Base-by-base conservation (phyloP, 2,113 vertebrate species). In the Genyomyrus donnyi region DNA sequence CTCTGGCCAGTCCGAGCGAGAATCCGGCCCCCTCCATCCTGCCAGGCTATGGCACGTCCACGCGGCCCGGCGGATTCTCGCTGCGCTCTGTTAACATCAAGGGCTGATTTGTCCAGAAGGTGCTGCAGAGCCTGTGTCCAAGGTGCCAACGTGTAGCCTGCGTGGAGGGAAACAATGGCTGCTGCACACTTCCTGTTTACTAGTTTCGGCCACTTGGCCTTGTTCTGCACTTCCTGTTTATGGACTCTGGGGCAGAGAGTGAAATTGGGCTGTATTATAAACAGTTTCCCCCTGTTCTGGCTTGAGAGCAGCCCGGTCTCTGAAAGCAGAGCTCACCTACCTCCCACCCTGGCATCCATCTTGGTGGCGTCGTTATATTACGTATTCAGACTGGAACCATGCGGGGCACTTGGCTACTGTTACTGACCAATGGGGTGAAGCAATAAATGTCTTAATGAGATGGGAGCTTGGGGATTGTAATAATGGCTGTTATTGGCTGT, bases 401-500 rank as follows among this genome's bases (percentile, higher is more conserved):
- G 24, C 89, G 91, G 92, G 91, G 88, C 84, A 90, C 88, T 92
- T 93, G 91, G 93, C 92, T 91, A 87, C 91, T 46, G 52, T 90
- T 66, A 39, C 52, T 66, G 80, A 50, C 45, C 46, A 49, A 31
- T 74, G 62, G 62, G 48, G 24, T 9, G 42, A 52, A 89, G 52
- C 89, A 17, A 39, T 74, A 89, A 50, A 84, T 56, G 21, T 27
- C 50, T 77, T 52, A 56, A 48, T 85, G 89, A 87, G 58, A 70
- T 45, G 35, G 56, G 56, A 45, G 62, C 62, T 88, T 9, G 21
- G 56, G 45, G 9, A 48, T 52, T 52, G 56, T 87, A 52, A 50
- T 17, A 86, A 27, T 88, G 86, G 84, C 89, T 93, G 91, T 92
- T 92, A 94, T 91, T 92, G 93, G 89, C 93, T 94, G 93, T 92